These are phyloP conservation scores for Mythimna ferrago DNA, from an alignment of 2,888 invertebrate genomes.

Conservation along the genomic window DNA sequence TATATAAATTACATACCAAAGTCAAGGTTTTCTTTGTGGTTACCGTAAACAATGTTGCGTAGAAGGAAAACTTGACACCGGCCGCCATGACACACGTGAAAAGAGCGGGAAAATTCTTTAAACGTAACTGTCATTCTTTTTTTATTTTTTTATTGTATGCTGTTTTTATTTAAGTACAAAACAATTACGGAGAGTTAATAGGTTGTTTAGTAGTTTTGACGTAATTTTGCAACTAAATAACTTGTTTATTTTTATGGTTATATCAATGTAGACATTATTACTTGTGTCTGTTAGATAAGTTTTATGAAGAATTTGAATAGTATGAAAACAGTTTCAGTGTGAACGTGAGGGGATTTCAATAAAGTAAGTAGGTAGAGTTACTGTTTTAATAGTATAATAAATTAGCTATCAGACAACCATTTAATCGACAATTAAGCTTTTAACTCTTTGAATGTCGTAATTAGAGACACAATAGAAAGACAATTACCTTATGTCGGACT, in stretches of 20 bases:
- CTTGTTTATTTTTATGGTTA: not conserved
- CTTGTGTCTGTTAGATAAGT: not conserved
- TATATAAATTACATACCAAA: constrained; percentile 23
- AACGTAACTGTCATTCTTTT: constrained; percentile 19
- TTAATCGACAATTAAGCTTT: not conserved
- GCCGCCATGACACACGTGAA: constrained; percentile 44
- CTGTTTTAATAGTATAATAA: constrained; percentile 3
- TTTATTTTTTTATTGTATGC: constrained; percentile 7
- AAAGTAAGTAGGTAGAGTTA: not conserved
- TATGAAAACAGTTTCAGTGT: too few species aligned
- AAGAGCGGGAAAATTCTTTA: constrained; percentile 37
- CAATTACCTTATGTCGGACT: too few species aligned
- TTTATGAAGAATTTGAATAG: too few species aligned
- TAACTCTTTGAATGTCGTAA: too few species aligned
- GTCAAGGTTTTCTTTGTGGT: constrained; percentile 32
- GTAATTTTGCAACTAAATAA: not conserved
- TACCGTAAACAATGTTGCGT: constrained; percentile 34
- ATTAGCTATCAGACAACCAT: constrained; percentile 4
- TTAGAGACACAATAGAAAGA: too few species aligned
- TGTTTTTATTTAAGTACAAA: constrained; percentile 12
- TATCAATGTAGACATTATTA: not conserved
- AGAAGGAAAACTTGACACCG: constrained; percentile 33
- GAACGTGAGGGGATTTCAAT: not conserved
- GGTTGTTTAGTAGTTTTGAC: not conserved
- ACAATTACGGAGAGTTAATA: not conserved